These are phyloP conservation scores for Aplysina aerophoba DNA, from an alignment of 37 sponge, comb jelly and placozoan species.

Conservation along the genomic window DNA sequence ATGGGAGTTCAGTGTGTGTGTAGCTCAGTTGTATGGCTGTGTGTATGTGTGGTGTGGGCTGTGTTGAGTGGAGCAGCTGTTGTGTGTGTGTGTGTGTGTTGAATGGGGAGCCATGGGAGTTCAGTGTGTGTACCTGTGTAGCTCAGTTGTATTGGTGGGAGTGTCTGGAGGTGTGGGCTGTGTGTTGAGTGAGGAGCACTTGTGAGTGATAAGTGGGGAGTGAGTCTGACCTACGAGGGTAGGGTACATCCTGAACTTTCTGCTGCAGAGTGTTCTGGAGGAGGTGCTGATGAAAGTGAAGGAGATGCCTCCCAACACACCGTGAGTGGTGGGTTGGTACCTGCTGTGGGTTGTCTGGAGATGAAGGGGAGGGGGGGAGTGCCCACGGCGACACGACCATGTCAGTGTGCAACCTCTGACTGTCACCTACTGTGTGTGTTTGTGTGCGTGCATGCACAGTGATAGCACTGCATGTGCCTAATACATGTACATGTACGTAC, in stretches of 20 bases:
- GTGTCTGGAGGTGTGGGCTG: no score
- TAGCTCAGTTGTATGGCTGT: no score
- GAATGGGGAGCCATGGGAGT: no score
- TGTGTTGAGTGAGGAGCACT: not conserved
- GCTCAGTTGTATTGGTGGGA: no score
- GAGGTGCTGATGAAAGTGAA: slow-evolving; percentile 55
- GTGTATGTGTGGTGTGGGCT: no score
- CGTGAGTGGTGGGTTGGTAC: not conserved
- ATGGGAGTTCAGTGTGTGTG: no score
- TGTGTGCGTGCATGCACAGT: not conserved
- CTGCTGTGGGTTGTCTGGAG: not conserved
- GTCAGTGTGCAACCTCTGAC: not conserved
- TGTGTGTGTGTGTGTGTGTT: no score
- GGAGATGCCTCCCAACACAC: slow-evolving; percentile 11
- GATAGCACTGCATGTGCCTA: not conserved
- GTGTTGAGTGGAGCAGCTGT: no score
- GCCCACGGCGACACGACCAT: not conserved
- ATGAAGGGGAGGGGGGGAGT: not conserved
- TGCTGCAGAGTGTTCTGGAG: slow-evolving; percentile 51
- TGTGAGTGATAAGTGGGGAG: no score
- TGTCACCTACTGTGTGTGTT: not conserved
- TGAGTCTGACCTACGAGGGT: no score
- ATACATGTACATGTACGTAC: not conserved
- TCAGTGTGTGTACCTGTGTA: no score
- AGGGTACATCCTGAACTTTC: not conserved